Evolutionary conservation across 2,888 invertebrate species (phyloP), one percentile per base, ranked within the genome.

Genomic region (Hirtodrosophila cameraria): DNA sequence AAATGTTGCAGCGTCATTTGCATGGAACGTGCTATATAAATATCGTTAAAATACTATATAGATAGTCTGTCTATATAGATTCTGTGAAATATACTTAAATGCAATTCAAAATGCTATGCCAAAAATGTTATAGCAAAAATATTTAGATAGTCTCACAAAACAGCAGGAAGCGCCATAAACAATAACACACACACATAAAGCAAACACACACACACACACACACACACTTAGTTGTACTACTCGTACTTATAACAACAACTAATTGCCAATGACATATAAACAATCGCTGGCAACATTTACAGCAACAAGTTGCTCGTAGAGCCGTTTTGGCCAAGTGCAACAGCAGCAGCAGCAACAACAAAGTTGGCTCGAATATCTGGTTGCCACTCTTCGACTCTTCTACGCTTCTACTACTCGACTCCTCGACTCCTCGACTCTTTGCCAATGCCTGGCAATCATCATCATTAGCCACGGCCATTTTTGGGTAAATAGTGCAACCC

Each of bases 401-500:
- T n/a, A n/a, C n/a, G n/a, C n/a, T n/a, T n/a, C n/a, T n/a, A n/a
- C n/a, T n/a, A n/a, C n/a, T n/a, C n/a, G n/a, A n/a, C n/a, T n/a
- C n/a, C 58, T 71, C 69, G 68, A 62, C 59, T 67, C 54, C 54
- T 41, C 30, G 53, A 11, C 50, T 13, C 28, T 49, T 11, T 15
- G 43, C 38, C 64, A 49, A 27, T 45, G 65, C 27, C 71, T 71
- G 70, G 62, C 74, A 85, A 81, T 83, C 86, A 82, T 80, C 78
- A 88, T 89, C 89, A 89, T 89, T 89, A 88, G 89, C 85, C 76
- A 78, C 78, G 77, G 77, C 89, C 90, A 89, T 90, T 86, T 90
- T 89, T 89, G 89, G 89, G 87, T 88, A 90, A 89, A 87, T 89
- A 90, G 89, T 90, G 88, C 90, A 89, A 89, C 89, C 88, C 90